phyloP scores from a whole-genome alignment of 2,888 invertebrate species.

The Ornithoptera priamus region DNA sequence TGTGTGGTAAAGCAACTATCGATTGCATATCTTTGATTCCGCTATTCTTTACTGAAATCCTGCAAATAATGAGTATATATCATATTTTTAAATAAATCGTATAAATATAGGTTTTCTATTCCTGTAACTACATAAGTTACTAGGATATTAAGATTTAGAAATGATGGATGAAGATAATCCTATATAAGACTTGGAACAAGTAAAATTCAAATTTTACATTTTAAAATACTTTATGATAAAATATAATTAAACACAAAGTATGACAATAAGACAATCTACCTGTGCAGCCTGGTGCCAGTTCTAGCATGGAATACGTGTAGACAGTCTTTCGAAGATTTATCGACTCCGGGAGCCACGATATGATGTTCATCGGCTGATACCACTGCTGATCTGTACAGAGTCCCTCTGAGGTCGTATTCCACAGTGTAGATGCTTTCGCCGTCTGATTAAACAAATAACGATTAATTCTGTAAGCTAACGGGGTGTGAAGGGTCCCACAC shows the following conservation, averaged over 20 bases:
- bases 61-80: constrained; percentile 36
- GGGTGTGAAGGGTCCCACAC: too few species aligned
- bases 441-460: constrained; percentile 56
- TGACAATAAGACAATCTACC: constrained; percentile 43
- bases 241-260: too few species aligned
- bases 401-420: constrained; percentile 87
- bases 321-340: constrained; percentile 89
- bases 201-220: too few species aligned
- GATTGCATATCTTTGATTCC: constrained; percentile 85
- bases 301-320: constrained; percentile 90
- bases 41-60: constrained; percentile 74
- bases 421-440: constrained; percentile 89
- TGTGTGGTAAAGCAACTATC: constrained; percentile 90
- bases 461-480: too few species aligned
- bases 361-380: constrained; percentile 90
- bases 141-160: too few species aligned
- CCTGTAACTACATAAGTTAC: too few species aligned
- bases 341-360: constrained; percentile 89
- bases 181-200: too few species aligned
- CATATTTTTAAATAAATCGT: too few species aligned
- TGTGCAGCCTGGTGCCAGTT: constrained; percentile 83
- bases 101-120: too few species aligned
- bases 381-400: constrained; percentile 88
- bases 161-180: too few species aligned
- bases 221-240: too few species aligned